Evolutionary conservation across 2,888 invertebrate species (phyloP).

Genomic region (Agrotis exclamationis): DNA sequence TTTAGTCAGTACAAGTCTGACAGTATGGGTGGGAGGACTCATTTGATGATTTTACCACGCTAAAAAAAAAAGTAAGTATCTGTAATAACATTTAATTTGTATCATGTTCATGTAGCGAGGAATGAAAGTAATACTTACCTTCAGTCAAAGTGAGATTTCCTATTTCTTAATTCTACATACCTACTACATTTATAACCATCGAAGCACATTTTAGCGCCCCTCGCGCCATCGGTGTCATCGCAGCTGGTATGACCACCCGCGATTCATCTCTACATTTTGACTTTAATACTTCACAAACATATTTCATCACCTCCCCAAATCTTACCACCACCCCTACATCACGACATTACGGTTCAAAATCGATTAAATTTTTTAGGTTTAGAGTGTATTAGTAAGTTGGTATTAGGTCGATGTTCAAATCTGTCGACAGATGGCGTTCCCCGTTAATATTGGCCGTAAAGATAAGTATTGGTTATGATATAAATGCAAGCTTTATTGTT

Average conservation of each 20-base stretch:
- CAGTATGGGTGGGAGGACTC: too few relatives aligned
- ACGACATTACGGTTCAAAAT: slow-evolving; percentile 61
- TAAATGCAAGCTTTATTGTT: slow-evolving; percentile 72
- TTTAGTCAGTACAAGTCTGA: too few relatives aligned
- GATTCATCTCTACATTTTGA: slow-evolving; percentile 79
- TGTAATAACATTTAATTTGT: too few relatives aligned
- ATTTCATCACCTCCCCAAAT: slow-evolving; percentile 22
- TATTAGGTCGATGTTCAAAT: slow-evolving; percentile 64
- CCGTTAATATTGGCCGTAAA: slow-evolving; percentile 79
- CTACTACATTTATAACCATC: neutral
- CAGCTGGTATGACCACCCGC: slow-evolving; percentile 87
- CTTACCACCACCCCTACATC: slow-evolving; percentile 36
- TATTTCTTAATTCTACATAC: too few relatives aligned
- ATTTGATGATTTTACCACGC: too few relatives aligned
- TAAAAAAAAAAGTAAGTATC: too few relatives aligned
- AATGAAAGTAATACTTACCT: too few relatives aligned
- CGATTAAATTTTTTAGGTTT: neutral
- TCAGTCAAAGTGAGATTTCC: too few relatives aligned
- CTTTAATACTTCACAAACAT: slow-evolving; percentile 72
- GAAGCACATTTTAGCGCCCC: slow-evolving; percentile 54
- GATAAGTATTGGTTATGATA: slow-evolving; percentile 77
- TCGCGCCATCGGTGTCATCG: slow-evolving; percentile 71
- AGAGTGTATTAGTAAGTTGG: slow-evolving; percentile 39
- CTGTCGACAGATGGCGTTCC: slow-evolving; percentile 85
- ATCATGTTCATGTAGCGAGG: too few relatives aligned